These are phyloP conservation scores for Pygoscelis adeliae DNA, from an alignment of 2,113 vertebrate species.

Conservation along the genomic window DNA sequence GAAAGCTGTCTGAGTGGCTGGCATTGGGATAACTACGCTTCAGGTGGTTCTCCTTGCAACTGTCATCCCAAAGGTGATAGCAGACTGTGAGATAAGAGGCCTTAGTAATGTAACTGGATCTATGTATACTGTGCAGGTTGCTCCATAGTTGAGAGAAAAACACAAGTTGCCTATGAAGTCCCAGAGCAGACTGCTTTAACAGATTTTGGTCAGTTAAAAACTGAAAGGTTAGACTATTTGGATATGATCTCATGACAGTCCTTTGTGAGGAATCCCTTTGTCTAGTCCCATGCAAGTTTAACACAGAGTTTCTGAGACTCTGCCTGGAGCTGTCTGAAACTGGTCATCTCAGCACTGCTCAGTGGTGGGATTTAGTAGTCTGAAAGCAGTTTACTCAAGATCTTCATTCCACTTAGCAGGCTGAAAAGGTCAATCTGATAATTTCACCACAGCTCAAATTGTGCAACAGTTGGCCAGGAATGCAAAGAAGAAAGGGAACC, in stretches of 20 bases:
- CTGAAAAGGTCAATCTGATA: not conserved
- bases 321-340: not conserved
- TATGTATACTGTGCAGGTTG: not conserved
- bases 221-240: not conserved
- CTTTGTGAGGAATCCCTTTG: not conserved
- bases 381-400: not conserved
- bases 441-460: not conserved
- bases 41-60: not conserved
- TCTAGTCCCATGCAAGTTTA: not conserved
- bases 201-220: not conserved
- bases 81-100: not conserved
- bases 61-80: not conserved
- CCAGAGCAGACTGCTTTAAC: not conserved
- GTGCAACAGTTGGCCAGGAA: not conserved
- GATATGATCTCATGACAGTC: not conserved
- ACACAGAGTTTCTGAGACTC: not conserved
- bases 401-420: not conserved
- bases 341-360: not conserved
- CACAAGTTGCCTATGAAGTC: not conserved
- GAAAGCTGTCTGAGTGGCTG: not conserved
- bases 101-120: not conserved
- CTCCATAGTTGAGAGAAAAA: not conserved
- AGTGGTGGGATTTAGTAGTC: not conserved
- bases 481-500: not conserved
- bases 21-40: not conserved